A percentile compares a stretch with the other conserved stretches of the same genome.
Conservation (phyloP, 2,113 vertebrate species). For the Callopanchax toddi region DNA sequence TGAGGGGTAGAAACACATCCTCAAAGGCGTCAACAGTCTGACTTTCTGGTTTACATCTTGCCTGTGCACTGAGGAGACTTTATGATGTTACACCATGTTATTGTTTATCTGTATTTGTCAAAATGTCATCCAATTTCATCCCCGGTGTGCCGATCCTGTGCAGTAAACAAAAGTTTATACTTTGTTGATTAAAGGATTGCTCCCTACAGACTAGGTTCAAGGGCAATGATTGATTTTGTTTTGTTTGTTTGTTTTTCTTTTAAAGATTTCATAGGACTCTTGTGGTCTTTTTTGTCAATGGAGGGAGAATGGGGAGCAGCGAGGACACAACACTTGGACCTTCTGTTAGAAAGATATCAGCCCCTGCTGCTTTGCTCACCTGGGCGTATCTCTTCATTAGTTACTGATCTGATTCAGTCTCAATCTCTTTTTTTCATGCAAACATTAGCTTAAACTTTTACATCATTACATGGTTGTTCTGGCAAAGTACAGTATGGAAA, state of each 20-base stretch:
- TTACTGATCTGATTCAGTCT: too few species aligned
- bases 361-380: not conserved
- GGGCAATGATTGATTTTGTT: not conserved
- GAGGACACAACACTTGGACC: not conserved
- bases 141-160: not conserved
- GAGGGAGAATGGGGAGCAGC: not conserved
- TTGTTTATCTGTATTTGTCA: not conserved
- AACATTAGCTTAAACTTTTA: too few species aligned
- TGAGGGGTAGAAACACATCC: not conserved
- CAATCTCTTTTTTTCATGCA: too few species aligned
- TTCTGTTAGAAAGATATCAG: not conserved
- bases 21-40: not conserved
- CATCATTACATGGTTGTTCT: too few species aligned
- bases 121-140: not conserved
- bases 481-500: too few species aligned
- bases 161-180: not conserved
- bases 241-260: not conserved
- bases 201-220: not conserved
- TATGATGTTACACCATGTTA: not conserved
- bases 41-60: not conserved
- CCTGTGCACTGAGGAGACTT: not conserved
- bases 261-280: not conserved
- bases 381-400: too few species aligned
- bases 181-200: slow-evolving; percentile 4
- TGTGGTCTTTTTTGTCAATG: not conserved